These are phyloP conservation scores for Alectura lathami DNA, from an alignment of 2,113 vertebrate species.

Conservation along the genomic window DNA sequence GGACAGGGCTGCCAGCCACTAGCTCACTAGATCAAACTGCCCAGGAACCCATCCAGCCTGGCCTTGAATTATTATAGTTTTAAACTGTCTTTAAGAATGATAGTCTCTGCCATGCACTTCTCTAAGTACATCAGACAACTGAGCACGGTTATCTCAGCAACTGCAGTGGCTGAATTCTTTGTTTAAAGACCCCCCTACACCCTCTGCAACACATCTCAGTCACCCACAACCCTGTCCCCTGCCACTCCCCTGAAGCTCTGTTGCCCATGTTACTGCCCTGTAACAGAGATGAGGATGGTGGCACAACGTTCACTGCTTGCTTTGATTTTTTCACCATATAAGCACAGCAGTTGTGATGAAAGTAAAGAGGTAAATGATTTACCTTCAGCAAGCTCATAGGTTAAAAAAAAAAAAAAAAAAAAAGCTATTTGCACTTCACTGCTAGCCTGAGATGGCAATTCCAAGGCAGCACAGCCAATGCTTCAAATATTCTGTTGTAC, in stretches of 20 bases:
- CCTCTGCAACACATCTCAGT: background rate
- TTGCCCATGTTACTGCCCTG: background rate
- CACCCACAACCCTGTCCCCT: background rate
- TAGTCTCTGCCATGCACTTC: background rate
- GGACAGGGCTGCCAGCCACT: no score
- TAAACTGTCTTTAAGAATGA: background rate
- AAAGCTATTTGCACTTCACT: background rate
- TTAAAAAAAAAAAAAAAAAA: background rate
- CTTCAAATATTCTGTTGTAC: background rate
- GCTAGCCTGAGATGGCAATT: background rate
- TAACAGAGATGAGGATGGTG: background rate
- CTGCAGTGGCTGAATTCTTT: background rate
- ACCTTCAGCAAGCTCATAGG: background rate
- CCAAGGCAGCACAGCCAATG: background rate
- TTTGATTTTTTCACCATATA: background rate
- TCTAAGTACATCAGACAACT: background rate
- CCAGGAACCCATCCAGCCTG: no score
- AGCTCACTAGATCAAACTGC: no score
- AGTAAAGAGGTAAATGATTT: background rate
- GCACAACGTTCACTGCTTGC: background rate
- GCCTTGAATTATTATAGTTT: no score
- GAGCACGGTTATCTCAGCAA: background rate
- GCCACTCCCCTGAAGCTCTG: background rate
- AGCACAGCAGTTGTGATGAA: background rate
- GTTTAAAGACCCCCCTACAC: background rate